Percentiles rank a stretch among this genome's conserved stretches.
These are phyloP conservation scores for Eupristina koningsbergeri DNA, from an alignment of 1,140 invertebrate species.

Conservation along the genomic window DNA sequence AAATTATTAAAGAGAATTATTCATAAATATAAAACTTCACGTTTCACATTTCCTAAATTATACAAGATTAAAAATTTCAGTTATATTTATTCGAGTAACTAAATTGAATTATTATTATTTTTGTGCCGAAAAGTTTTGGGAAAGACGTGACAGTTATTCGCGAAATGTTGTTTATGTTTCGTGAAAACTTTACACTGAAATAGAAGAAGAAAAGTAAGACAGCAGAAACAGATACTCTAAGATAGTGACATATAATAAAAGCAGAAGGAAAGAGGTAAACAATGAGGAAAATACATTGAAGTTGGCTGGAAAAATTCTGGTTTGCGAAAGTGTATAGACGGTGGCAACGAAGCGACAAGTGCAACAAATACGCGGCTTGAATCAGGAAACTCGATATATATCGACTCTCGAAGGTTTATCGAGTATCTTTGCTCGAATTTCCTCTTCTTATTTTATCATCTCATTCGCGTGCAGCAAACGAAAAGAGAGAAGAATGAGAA, in stretches of 20 bases:
- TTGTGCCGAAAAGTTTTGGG: neutral
- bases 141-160: neutral
- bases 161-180: neutral
- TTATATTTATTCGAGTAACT: neutral
- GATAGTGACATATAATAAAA: slow-evolving; percentile 25
- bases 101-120: slow-evolving; percentile 5
- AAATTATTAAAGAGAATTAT: no score
- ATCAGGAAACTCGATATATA: slow-evolving; percentile 28
- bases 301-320: neutral
- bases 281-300: slow-evolving; percentile 3
- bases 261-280: slow-evolving; percentile 14
- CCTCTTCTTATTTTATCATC: neutral
- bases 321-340: neutral
- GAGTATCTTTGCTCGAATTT: neutral
- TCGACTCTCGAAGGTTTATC: slow-evolving; percentile 13
- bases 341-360: slow-evolving; percentile 11
- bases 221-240: neutral
- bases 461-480: neutral
- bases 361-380: neutral
- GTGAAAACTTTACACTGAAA: neutral
- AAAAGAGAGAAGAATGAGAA: neutral
- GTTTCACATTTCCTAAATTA: neutral
- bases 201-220: slow-evolving; percentile 1
- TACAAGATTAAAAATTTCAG: neutral
- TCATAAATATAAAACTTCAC: no score